Conservation (phyloP, 2,113 vertebrate genomes). For the Canis aureus region DNA sequence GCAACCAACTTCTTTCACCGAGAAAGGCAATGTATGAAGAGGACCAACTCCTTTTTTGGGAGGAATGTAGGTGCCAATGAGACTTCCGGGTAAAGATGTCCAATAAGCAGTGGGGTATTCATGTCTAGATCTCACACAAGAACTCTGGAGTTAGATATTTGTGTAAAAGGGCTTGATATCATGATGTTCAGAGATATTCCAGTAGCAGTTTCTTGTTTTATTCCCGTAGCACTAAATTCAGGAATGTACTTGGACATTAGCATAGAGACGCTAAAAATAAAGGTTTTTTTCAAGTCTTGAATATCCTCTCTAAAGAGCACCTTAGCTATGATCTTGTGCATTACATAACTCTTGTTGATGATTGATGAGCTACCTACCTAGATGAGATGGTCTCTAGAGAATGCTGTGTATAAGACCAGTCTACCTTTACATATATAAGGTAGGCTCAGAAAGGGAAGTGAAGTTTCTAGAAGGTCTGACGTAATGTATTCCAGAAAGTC, state of each 20-base stretch:
- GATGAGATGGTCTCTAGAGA: background rate
- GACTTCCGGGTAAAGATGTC: background rate
- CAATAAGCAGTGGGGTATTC: background rate
- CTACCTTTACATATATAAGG: background rate
- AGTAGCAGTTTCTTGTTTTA: conserved; percentile 20
- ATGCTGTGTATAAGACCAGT: background rate
- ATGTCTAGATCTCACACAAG: background rate
- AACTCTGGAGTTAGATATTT: background rate
- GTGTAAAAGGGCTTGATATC: background rate
- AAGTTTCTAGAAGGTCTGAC: background rate
- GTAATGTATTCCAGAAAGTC: background rate
- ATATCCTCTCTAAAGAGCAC: background rate
- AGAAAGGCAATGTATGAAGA: background rate
- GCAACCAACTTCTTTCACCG: background rate
- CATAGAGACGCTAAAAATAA: background rate
- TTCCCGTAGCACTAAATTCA: background rate
- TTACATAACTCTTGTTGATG: background rate
- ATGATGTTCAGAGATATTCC: background rate
- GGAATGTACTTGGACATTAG: background rate
- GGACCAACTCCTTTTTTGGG: background rate
- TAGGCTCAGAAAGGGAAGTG: background rate
- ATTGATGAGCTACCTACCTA: background rate
- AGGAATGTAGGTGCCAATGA: background rate
- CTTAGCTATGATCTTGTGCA: background rate
- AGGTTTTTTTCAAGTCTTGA: background rate